phyloP scores from a whole-genome alignment of 2,888 invertebrate species.

The Agrochola litura region DNA sequence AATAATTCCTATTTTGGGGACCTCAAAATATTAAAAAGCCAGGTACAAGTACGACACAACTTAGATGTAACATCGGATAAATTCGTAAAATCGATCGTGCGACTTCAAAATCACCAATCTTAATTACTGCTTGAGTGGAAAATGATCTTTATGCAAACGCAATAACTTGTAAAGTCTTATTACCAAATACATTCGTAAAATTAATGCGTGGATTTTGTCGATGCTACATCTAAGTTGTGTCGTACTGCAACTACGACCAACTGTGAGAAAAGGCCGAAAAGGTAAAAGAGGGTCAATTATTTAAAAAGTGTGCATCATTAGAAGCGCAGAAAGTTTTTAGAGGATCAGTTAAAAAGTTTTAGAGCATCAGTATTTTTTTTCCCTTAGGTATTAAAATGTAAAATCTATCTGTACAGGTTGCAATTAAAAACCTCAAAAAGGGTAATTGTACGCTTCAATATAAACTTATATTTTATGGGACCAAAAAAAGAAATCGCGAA shows the following conservation, averaged over 20 bases:
- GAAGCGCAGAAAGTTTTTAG: neutral
- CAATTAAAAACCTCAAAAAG: neutral
- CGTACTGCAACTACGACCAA: neutral
- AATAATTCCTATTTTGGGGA: neutral
- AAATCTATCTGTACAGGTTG: neutral
- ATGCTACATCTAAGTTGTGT: too few relatives aligned
- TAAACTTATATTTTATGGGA: too few relatives aligned
- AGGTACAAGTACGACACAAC: too few relatives aligned
- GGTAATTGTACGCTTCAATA: neutral
- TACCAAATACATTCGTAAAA: too few relatives aligned
- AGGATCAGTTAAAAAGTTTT: neutral
- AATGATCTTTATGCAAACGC: too few relatives aligned
- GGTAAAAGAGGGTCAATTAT: neutral
- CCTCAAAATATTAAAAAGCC: neutral
- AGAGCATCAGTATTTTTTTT: neutral
- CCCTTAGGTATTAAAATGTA: neutral
- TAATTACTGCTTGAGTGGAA: too few relatives aligned
- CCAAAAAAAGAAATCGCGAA: too few relatives aligned
- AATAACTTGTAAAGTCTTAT: too few relatives aligned
- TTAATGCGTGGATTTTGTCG: too few relatives aligned
- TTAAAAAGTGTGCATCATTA: neutral
- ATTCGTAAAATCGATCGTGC: too few relatives aligned
- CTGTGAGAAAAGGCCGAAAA: neutral
- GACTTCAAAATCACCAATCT: too few relatives aligned
- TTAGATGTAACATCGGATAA: too few relatives aligned